Conservation (phyloP, 2,113 vertebrate genomes). For the Proteles cristata region DNA sequence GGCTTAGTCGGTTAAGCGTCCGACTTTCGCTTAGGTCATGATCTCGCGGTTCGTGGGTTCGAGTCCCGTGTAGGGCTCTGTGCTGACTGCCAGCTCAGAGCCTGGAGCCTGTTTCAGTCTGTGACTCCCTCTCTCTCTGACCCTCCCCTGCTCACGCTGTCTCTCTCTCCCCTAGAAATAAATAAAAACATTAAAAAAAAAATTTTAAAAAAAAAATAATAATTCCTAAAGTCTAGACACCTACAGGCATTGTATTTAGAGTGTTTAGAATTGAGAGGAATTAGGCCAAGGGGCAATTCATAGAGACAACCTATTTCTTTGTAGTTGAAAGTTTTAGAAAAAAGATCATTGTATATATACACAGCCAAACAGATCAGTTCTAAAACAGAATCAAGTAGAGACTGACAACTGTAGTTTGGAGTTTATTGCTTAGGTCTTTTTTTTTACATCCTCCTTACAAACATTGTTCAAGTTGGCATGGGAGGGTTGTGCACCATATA, state of each 20-base stretch:
- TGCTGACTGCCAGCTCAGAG: too few relatives aligned
- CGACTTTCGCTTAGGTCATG: too few relatives aligned
- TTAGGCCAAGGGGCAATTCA: background rate
- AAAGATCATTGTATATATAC: background rate
- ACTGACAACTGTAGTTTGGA: background rate
- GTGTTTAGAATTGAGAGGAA: constrained; percentile 40
- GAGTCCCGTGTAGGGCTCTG: too few relatives aligned
- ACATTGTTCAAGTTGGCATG: background rate
- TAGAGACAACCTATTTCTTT: background rate
- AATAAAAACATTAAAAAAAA: too few relatives aligned
- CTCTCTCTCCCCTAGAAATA: too few relatives aligned
- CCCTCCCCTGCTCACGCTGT: too few relatives aligned
- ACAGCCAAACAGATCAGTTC: background rate
- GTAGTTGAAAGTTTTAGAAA: background rate
- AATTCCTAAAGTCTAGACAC: background rate
- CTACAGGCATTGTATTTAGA: constrained; percentile 29
- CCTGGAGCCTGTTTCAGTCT: too few relatives aligned
- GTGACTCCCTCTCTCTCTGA: too few relatives aligned
- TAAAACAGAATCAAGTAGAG: constrained; percentile 18
- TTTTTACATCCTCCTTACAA: background rate
- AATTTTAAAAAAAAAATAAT: too few relatives aligned
- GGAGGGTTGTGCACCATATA: background rate
- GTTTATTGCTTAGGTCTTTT: background rate
- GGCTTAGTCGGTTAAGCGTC: too few relatives aligned
- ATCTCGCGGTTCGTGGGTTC: too few relatives aligned